Base-by-base conservation (phyloP, 2,888 invertebrate genomes). In the Nipponacmea schrenckii region DNA sequence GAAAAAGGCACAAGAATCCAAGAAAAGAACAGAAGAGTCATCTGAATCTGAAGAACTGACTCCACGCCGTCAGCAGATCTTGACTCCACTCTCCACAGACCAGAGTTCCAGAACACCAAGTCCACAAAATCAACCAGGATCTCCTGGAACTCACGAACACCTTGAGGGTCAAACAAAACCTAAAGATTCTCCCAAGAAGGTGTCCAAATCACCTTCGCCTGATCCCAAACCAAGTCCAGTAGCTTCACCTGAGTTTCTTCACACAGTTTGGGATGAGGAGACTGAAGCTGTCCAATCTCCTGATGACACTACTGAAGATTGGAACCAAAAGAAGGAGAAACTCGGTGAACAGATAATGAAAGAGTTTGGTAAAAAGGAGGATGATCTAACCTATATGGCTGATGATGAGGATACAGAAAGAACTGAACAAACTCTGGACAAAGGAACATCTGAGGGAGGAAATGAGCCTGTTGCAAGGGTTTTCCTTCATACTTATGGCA, bases 291-390 rank as follows among this genome's bases (percentile, higher is more conserved):
- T 67, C 5, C 46, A 65, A 24, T 65, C 72, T 12, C 69, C 70
- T 17, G 75, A 75, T 45, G n/a, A n/a, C n/a, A n/a, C n/a, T n/a
- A 71, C 65, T 50, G 76, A 76, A 27, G 71, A 72, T 46, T 69
- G 69, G 65, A 72, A 56, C 27, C 70, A 68, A 62, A 31, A 69
- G 65, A 67, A 68, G 44, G 69, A 72, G 45, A 67, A 48, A 50
- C 0, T 56, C 24, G 15, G 20, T 10, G 14, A 56, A 20, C 2
- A 24, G 7, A 56, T 56, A 24, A 20, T 56, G 20, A 24, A 56
- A 24, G 56, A 56, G 14, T 56, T 56, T 56, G 62, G 39, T 17
- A 62, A 62, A 62, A 26, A 20, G 20, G 39, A 31, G 14, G 50
- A 17, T 1, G 15, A 27, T 3, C 5, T 27, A 62, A 68, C 56